Evolutionary conservation across 1,140 invertebrate genomes (phyloP).

Genomic region (Drosophila nigrodunni): DNA sequence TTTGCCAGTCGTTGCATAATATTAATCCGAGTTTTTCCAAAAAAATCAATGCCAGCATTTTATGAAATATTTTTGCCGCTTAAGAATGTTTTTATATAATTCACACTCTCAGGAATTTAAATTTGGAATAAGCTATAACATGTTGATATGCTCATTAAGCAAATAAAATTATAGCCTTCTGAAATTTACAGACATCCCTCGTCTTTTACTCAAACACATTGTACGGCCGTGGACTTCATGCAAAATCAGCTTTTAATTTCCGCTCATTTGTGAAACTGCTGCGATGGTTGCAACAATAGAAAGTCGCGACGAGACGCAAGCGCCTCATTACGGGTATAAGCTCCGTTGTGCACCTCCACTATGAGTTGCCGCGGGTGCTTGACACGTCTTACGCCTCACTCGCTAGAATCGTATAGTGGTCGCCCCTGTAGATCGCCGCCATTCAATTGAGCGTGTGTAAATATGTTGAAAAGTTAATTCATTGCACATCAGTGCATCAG

Average conservation of each 20-base stretch:
- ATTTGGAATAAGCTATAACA: neutral
- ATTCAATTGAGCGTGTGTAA: slow-evolving; percentile 83
- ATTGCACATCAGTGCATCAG: slow-evolving; percentile 79
- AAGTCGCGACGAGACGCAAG: slow-evolving; percentile 39
- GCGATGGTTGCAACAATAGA: slow-evolving; percentile 50
- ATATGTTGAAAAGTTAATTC: slow-evolving; percentile 84
- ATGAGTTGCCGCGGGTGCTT: slow-evolving; percentile 47
- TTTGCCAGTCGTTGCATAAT: too few relatives aligned
- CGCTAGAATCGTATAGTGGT: neutral
- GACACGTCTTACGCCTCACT: too few relatives aligned
- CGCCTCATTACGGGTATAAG: slow-evolving; percentile 65
- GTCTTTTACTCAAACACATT: too few relatives aligned
- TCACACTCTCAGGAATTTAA: too few relatives aligned
- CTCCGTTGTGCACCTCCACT: slow-evolving; percentile 68
- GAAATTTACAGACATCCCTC: neutral
- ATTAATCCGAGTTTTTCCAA: too few relatives aligned
- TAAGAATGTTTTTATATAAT: too few relatives aligned
- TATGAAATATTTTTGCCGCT: too few relatives aligned
- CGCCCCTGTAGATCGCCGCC: slow-evolving; percentile 24
- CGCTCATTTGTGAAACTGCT: slow-evolving; percentile 69
- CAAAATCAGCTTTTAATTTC: slow-evolving; percentile 81
- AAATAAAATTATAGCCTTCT: neutral
- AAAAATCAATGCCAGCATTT: too few relatives aligned
- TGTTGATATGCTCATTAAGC: neutral
- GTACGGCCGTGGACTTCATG: slow-evolving; percentile 11